A percentile compares a stretch with the other conserved stretches of the same genome.
phyloP scores from a whole-genome alignment of 1,140 invertebrate genomes.

The Pseudomyrmex dendroicus region DNA sequence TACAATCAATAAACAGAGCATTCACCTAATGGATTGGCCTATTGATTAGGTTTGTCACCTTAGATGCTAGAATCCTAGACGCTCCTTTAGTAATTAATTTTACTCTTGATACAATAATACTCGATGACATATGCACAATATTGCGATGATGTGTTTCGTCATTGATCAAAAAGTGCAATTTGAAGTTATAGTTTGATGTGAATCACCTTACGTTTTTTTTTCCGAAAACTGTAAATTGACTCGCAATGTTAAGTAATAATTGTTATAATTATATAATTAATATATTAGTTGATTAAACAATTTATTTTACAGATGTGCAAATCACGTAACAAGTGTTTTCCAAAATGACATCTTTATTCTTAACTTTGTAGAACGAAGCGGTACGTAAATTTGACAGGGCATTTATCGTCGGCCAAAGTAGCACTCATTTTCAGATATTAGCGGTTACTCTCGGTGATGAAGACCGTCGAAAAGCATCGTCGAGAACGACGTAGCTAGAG shows the following conservation, averaged over 20 bases:
- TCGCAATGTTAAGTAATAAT: too few species aligned
- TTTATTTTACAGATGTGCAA: neutral
- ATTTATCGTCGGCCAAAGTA: neutral
- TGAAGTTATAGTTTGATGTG: neutral
- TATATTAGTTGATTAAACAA: neutral
- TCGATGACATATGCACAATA: too few species aligned
- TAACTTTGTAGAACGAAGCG: neutral
- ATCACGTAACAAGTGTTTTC: conserved; percentile 2
- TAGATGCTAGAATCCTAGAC: conserved; percentile 2
- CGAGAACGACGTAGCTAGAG: conserved; percentile 34
- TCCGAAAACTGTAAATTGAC: neutral
- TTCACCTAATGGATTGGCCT: conserved; percentile 61
- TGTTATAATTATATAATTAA: too few species aligned
- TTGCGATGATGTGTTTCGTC: too few species aligned
- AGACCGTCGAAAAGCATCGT: conserved; percentile 24
- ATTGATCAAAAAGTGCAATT: neutral
- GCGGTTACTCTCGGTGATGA: neutral
- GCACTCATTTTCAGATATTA: conserved; percentile 24
- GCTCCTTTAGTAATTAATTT: neutral
- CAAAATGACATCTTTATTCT: neutral
- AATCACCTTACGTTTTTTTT: neutral
- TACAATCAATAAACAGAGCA: conserved; percentile 65
- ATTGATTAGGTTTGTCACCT: conserved; percentile 65
- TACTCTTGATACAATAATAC: neutral
- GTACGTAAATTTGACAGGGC: neutral